These are phyloP conservation scores for Mesocricetus auratus DNA, from an alignment of 2,113 vertebrate genomes.

Conservation along the genomic window DNA sequence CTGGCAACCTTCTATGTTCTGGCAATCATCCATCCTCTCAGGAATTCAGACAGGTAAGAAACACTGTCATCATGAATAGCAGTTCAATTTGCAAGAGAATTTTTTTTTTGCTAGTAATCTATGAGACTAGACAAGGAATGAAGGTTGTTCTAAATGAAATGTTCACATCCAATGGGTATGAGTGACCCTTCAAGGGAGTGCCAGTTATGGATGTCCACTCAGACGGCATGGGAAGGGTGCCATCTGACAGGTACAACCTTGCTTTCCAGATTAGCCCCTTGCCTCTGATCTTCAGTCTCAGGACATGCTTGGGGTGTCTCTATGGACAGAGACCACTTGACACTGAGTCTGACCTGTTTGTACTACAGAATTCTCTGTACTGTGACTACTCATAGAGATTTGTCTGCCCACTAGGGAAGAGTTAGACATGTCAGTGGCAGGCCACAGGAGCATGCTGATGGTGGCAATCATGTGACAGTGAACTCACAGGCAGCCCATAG, in stretches of 20 bases:
- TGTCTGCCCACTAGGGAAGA: constrained; percentile 46
- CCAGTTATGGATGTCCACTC: neutral
- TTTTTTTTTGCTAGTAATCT: neutral
- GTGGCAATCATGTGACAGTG: neutral
- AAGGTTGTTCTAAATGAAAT: neutral
- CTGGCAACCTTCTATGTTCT: neutral
- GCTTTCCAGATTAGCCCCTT: neutral
- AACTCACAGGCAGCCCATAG: constrained; percentile 97
- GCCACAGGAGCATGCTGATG: neutral
- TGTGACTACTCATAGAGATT: constrained; percentile 29
- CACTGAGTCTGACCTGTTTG: neutral
- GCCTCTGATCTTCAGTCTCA: neutral
- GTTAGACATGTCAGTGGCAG: constrained; percentile 35
- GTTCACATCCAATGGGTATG: neutral
- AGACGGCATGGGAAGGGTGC: neutral
- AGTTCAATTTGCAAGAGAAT: neutral
- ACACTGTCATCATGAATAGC: neutral
- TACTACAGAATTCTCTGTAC: neutral
- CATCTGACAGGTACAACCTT: neutral
- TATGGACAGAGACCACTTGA: rapidly evolving
- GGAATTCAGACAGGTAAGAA: neutral
- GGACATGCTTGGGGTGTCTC: neutral
- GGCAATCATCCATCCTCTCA: neutral
- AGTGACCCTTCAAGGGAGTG: neutral
- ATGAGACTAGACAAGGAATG: neutral